Conservation (phyloP, 2,888 invertebrate genomes). For the Rhabditoides inermis region DNA sequence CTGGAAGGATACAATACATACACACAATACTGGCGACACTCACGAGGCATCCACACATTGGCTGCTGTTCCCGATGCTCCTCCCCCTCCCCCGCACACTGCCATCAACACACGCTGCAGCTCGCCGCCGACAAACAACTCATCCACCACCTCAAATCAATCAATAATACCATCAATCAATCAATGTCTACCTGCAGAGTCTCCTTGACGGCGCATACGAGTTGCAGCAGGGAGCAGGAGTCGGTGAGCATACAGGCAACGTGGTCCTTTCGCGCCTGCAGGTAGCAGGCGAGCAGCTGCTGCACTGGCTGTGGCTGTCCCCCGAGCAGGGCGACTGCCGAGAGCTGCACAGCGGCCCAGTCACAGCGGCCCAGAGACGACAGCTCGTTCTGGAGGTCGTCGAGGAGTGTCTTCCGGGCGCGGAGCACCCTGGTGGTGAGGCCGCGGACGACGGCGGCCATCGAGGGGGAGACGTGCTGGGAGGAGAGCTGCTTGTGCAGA, state of each 20-base stretch:
- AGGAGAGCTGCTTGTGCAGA: conserved; percentile 32
- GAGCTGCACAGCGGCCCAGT: conserved; percentile 41
- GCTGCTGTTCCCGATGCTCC: too few relatives aligned
- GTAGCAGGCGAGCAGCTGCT: conserved; percentile 34
- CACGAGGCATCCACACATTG: too few relatives aligned
- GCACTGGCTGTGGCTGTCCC: conserved; percentile 25
- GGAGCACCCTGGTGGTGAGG: conserved; percentile 15
- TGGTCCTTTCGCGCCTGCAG: conserved; percentile 29
- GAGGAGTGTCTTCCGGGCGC: conserved; percentile 9
- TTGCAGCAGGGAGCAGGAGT: conserved; percentile 21
- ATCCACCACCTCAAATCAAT: conserved; percentile 14
- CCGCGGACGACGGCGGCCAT: conserved; percentile 18
- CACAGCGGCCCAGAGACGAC: conserved; percentile 10
- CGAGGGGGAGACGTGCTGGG: conserved; percentile 22
- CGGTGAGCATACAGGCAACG: conserved; percentile 17
- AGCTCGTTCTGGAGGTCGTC: conserved; percentile 12
- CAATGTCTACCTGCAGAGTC: conserved; percentile 4
- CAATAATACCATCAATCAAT: neutral
- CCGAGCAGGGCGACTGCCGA: conserved; percentile 33
- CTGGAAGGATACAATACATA: too few relatives aligned
- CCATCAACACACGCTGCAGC: conserved; percentile 21
- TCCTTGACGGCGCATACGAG: conserved; percentile 27
- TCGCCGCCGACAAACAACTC: conserved; percentile 29
- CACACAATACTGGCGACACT: too few relatives aligned
- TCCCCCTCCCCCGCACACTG: conserved; percentile 17